Conservation (phyloP, 2,888 invertebrate genomes). For the Dynastes hyllus region DNA sequence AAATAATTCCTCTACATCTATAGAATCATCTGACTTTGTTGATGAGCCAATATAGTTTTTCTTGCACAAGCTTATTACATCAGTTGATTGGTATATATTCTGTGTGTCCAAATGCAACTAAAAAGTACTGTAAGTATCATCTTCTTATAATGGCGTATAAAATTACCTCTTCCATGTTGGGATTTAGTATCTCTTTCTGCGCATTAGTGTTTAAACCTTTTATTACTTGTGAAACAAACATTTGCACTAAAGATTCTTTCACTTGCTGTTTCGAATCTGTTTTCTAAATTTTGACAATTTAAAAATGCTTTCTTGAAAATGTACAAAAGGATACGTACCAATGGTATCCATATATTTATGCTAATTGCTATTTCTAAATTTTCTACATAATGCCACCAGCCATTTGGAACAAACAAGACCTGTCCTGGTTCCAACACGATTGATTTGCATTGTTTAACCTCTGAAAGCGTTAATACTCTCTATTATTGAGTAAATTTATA, state of each 20-base stretch:
- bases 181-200: slow-evolving; percentile 76
- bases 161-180: slow-evolving; percentile 75
- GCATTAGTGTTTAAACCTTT: slow-evolving; percentile 73
- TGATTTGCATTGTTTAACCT: slow-evolving; percentile 65
- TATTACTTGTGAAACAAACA: slow-evolving; percentile 77
- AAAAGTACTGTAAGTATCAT: neutral
- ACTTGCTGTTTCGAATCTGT: slow-evolving; percentile 73
- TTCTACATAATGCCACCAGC: slow-evolving; percentile 99
- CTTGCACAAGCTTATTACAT: slow-evolving; percentile 55
- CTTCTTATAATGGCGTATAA: neutral
- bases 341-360: slow-evolving; percentile 82
- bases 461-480: slow-evolving; percentile 56
- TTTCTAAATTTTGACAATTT: slow-evolving; percentile 61
- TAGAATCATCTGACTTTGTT: slow-evolving; percentile 2
- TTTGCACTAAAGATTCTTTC: slow-evolving; percentile 80
- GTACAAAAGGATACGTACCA: slow-evolving; percentile 71
- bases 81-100: slow-evolving; percentile 47
- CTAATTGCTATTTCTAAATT: slow-evolving; percentile 82
- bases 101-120: slow-evolving; percentile 16
- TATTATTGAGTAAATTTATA: too few species aligned
- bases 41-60: slow-evolving; percentile 45
- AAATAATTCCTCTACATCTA: slow-evolving; percentile 35
- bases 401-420: slow-evolving; percentile 89
- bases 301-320: neutral
- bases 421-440: slow-evolving; percentile 88